Base-by-base conservation (phyloP, 1,140 invertebrate species). In the Platyscapa corneri region DNA sequence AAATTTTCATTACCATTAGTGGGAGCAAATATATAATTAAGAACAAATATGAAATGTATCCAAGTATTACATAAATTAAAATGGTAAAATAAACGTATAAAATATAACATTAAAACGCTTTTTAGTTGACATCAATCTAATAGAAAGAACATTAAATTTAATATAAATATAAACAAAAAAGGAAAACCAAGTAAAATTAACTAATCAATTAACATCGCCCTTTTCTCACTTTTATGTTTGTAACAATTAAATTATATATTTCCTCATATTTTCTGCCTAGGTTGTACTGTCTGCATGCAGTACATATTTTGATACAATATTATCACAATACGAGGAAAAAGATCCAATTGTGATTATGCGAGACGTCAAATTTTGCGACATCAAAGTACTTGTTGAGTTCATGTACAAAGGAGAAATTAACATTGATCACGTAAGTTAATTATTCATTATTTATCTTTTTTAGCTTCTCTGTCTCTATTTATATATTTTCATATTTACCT, bases 341-440 rank as follows among this genome's bases (percentile, higher is more conserved):
- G 96, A 97, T 92, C 96, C 97, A 76, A 97, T 97, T 87, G 95
- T 97, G 78, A 97, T 97, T 87, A 95, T 97, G 93, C 96, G 97
- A 93, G 97, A 97, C 93, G 96, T 97, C 82, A 96, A 96, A 93
- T 97, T 96, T 93, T 94, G 95, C 85, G 97, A 97, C 93, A 96
- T 97, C 87, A 96, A 96, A 94, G 96, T 96, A 74, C 95, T 98
- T 79, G 96, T 98, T 81, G 97, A 98, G 90, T 98, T 98, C 91
- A 98, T 98, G 97, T 98, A 98, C 93, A 97, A 97, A 91, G 98
- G 98, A 88, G 97, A 98, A 95, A 98, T 98, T 90, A 98, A 98
- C 94, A 97, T 98, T 86, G 97, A 97, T 91, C 97, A 98, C 93
- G 97, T 97, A 94, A 96, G 96, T 96, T 88, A 27, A 72, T 42